Evolutionary conservation across 2,113 vertebrate genomes (phyloP).

Genomic region (Agapornis roseicollis): DNA sequence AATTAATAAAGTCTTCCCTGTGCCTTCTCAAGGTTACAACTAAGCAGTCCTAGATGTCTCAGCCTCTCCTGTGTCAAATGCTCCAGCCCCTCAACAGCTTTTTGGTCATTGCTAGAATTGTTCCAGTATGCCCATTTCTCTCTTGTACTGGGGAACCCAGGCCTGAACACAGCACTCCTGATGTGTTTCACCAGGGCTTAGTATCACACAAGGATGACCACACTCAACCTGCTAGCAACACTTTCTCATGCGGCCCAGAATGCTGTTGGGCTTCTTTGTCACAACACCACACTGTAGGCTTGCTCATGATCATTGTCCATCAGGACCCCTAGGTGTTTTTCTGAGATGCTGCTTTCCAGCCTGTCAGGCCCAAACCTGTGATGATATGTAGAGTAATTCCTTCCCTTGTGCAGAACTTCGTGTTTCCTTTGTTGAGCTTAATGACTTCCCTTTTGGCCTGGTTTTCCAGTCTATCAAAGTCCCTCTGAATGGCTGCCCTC

Average conservation of each 20-base stretch:
- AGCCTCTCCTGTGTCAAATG: background rate
- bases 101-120: background rate
- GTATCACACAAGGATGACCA: background rate
- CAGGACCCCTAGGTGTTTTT: background rate
- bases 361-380: rapidly evolving
- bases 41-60: background rate
- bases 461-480: background rate
- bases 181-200: background rate
- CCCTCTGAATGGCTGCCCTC: background rate
- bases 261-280: background rate
- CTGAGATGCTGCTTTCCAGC: background rate
- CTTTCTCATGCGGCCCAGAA: background rate
- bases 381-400: background rate
- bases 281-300: background rate
- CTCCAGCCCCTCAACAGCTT: background rate
- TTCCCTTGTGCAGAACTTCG: background rate
- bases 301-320: background rate
- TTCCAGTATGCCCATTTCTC: background rate
- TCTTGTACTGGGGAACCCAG: background rate
- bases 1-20: background rate
- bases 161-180: background rate
- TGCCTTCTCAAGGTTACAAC: background rate
- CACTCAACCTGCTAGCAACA: background rate
- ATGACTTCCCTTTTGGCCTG: background rate
- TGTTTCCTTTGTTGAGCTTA: background rate